Conservation (phyloP, 2,888 invertebrate genomes). For the Dryobota labecula region DNA sequence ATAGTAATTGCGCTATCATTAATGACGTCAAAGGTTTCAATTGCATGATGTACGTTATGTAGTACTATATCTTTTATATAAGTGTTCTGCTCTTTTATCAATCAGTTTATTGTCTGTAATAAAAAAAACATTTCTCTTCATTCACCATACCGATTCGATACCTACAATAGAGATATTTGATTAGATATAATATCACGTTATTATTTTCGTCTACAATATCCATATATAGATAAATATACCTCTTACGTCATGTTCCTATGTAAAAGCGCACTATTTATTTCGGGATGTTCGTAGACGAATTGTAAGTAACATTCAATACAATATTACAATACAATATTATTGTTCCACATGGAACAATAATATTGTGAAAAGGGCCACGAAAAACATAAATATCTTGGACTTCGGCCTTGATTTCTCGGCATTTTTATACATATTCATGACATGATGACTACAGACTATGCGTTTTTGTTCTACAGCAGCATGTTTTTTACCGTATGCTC, state of each 20-base stretch:
- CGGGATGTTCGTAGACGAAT: neutral
- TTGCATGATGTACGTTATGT: conserved; percentile 18
- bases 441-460: too few relatives aligned
- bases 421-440: too few relatives aligned
- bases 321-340: too few relatives aligned
- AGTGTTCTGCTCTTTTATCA: conserved; percentile 7
- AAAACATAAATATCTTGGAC: too few relatives aligned
- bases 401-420: too few relatives aligned
- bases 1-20: conserved; percentile 9
- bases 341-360: too few relatives aligned
- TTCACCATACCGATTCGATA: conserved; percentile 23
- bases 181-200: conserved; percentile 32
- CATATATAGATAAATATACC: too few relatives aligned
- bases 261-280: neutral
- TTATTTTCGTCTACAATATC: conserved; percentile 11
- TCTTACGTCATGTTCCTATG: conserved; percentile 2
- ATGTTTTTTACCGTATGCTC: too few relatives aligned
- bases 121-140: conserved; percentile 25
- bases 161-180: conserved; percentile 14
- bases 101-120: conserved; percentile 15
- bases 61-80: neutral
- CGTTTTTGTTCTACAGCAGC: too few relatives aligned
- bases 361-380: too few relatives aligned
- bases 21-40: conserved; percentile 47
- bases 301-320: neutral